These are phyloP conservation scores for Tenthredo notha DNA, from an alignment of 2,888 invertebrate genomes.

Conservation along the genomic window DNA sequence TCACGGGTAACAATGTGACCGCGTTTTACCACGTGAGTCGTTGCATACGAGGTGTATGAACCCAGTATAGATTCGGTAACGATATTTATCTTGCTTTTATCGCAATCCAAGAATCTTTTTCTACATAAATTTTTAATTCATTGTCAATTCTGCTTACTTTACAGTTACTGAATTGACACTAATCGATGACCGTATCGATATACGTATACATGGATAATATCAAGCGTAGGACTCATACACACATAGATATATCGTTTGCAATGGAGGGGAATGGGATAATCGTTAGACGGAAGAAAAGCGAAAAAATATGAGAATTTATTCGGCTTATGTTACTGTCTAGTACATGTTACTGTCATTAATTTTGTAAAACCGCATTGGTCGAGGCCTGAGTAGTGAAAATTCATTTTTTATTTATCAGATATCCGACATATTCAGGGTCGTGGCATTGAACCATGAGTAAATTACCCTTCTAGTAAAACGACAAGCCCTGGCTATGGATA, in stretches of 20 bases:
- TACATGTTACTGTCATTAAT: background rate
- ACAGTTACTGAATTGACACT: slow-evolving; percentile 27
- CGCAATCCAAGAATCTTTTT: background rate
- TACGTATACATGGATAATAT: background rate
- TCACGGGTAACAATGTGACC: background rate
- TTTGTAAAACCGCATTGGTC: background rate
- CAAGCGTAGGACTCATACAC: background rate
- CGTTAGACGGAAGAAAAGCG: background rate
- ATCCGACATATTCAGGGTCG: slow-evolving; percentile 59
- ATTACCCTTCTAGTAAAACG: slow-evolving; percentile 16
- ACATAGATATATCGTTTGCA: background rate
- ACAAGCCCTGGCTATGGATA: slow-evolving; percentile 3
- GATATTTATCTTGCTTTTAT: background rate
- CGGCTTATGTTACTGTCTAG: background rate
- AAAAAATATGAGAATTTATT: slow-evolving; percentile 2
- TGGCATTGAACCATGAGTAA: slow-evolving; percentile 61
- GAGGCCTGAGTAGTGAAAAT: background rate
- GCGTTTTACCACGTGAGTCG: slow-evolving; percentile 10
- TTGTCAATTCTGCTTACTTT: background rate
- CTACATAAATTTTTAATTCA: background rate
- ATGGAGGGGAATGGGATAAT: slow-evolving; percentile 30
- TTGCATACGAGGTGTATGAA: background rate
- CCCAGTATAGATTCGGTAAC: background rate
- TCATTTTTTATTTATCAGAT: background rate
- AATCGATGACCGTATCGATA: slow-evolving; percentile 10